phyloP scores from a whole-genome alignment of 2,888 invertebrate genomes.

The Geophilus truncorum region DNA sequence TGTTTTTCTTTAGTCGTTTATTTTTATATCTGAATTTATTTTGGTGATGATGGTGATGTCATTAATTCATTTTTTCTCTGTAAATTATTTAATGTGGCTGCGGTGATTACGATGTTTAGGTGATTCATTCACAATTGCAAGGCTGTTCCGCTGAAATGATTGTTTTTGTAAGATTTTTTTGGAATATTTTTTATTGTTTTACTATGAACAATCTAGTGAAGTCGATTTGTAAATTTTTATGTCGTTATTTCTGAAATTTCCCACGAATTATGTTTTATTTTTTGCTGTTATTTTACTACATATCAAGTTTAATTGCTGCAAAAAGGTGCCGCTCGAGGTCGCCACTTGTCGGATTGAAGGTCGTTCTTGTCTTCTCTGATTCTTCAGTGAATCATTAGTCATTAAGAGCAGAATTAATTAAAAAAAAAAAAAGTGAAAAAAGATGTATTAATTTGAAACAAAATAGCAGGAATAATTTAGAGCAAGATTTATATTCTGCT shows the following conservation, averaged over 20 bases:
- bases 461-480: too few relatives aligned
- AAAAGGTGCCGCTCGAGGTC: neutral
- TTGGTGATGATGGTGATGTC: neutral
- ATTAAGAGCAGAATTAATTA: too few relatives aligned
- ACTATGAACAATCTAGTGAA: neutral
- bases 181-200: neutral
- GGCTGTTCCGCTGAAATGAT: neutral
- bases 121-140: neutral
- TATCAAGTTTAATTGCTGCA: neutral
- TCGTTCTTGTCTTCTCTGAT: neutral
- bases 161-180: neutral
- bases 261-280: neutral
- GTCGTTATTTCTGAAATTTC: neutral
- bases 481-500: too few relatives aligned
- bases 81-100: conserved; percentile 1
- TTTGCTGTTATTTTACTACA: neutral
- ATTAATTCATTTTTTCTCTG: neutral
- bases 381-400: too few relatives aligned
- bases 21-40: neutral
- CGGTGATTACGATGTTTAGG: conserved; percentile 8
- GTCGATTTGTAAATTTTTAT: neutral
- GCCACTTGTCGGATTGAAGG: conserved; percentile 7
- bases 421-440: too few relatives aligned
- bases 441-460: too few relatives aligned
- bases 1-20: neutral